A percentile compares a stretch with the other conserved stretches of the same genome.
These are phyloP conservation scores for Acipenser ruthenus DNA, from an alignment of 2,797 vertebrate genomes.

Conservation along the genomic window DNA sequence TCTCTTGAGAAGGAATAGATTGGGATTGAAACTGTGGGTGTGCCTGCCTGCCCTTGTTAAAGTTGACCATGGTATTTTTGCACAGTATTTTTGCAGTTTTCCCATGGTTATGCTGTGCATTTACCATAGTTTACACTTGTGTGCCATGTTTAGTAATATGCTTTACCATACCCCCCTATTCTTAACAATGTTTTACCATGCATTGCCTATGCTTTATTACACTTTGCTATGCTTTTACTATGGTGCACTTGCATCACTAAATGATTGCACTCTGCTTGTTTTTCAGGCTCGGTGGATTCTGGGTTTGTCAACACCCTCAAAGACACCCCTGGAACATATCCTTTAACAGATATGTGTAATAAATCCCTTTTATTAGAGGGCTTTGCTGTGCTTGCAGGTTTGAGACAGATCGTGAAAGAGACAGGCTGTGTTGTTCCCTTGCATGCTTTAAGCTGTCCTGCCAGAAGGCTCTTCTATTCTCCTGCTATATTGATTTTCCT, in stretches of 20 bases:
- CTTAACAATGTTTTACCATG: no score
- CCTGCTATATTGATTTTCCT: background rate
- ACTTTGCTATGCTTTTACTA: background rate
- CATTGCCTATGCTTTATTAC: no score
- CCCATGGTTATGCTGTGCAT: no score
- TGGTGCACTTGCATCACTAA: constrained; percentile 17
- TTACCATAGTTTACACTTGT: no score
- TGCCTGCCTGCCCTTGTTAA: constrained; percentile 7
- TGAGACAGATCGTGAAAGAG: background rate
- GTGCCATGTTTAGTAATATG: no score
- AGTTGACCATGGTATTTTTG: no score
- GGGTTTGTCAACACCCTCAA: constrained; percentile 92
- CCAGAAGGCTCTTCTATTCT: background rate
- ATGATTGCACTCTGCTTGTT: constrained; percentile 7
- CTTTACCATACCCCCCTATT: no score
- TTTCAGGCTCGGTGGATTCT: constrained; percentile 82
- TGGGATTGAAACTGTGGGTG: constrained; percentile 10
- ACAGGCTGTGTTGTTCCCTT: background rate
- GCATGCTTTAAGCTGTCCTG: background rate
- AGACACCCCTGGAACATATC: constrained; percentile 99
- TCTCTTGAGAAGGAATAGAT: background rate
- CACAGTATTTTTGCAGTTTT: no score
- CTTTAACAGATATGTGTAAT: constrained; percentile 44
- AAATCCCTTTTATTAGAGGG: no score
- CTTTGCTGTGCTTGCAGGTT: no score